Percentiles rank a stretch among this genome's conserved stretches.
These are phyloP conservation scores for Prionailurus bengalensis DNA, from an alignment of 2,113 vertebrate species.

Conservation along the genomic window DNA sequence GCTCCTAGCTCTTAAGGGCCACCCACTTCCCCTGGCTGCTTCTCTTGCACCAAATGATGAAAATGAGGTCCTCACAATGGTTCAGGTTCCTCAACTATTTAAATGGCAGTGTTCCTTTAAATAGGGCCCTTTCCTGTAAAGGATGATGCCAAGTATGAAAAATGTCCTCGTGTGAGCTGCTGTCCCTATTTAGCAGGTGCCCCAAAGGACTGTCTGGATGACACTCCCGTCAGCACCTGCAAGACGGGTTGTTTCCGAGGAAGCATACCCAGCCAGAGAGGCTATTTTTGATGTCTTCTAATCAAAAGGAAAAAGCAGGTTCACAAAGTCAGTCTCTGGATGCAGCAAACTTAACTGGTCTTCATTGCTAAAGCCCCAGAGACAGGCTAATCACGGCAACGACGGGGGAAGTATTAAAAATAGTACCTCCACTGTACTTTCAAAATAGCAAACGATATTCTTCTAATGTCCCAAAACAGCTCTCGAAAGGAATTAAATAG, in stretches of 20 bases:
- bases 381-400: conserved; percentile 41
- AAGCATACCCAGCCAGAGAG: background rate
- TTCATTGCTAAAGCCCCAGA: conserved; percentile 50
- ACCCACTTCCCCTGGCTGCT: background rate
- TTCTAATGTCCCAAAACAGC: conserved; percentile 53
- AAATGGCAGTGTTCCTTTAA: conserved; percentile 20
- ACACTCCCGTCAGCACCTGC: background rate
- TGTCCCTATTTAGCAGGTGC: background rate
- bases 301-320: background rate
- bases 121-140: background rate
- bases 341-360: conserved; percentile 19
- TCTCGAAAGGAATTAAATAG: background rate
- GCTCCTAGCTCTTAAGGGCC: background rate
- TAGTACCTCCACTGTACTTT: conserved; percentile 51
- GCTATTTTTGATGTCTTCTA: conserved; percentile 20
- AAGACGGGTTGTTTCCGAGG: background rate
- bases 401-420: conserved; percentile 66
- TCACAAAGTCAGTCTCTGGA: background rate
- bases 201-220: background rate
- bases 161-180: background rate
- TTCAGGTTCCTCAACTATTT: background rate
- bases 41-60: background rate
- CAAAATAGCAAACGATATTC: conserved; percentile 57
- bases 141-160: background rate
- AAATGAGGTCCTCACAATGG: background rate